Evolutionary conservation across 2,113 vertebrate species (phyloP).

Genomic region (Gymnogyps californianus): DNA sequence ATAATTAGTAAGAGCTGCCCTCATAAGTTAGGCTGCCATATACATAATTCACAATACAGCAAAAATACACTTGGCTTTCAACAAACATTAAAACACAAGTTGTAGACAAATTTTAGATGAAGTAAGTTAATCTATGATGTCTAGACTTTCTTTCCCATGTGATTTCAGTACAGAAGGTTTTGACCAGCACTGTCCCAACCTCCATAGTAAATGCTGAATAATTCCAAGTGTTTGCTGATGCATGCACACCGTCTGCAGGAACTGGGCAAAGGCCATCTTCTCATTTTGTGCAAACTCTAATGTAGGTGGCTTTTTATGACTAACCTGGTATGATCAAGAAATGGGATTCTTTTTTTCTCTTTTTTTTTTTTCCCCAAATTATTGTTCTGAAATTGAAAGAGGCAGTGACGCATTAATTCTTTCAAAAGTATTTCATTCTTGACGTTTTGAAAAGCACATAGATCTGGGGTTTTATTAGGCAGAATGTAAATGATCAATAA

Average conservation of each 20-base stretch:
- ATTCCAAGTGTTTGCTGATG: background rate
- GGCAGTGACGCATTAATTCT: background rate
- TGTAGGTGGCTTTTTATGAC: background rate
- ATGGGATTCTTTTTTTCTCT: background rate
- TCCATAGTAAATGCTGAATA: background rate
- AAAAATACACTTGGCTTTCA: background rate
- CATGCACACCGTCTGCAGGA: background rate
- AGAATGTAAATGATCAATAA: background rate
- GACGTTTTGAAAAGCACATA: background rate
- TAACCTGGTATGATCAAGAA: background rate
- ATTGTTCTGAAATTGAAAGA: background rate
- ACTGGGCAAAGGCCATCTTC: background rate
- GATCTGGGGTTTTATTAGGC: background rate
- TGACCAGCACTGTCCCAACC: background rate
- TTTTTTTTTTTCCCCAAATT: accelerated
- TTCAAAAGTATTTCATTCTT: background rate
- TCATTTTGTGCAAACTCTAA: background rate
- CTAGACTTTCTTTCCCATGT: slow-evolving; percentile 45
- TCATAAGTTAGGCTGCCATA: background rate
- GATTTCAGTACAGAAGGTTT: slow-evolving; percentile 16
- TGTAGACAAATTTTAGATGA: background rate
- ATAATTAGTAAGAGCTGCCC: background rate
- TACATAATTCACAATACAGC: background rate
- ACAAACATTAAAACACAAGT: background rate
- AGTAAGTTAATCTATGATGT: slow-evolving; percentile 11